Percentiles rank a stretch among this genome's conserved stretches.
Conservation (phyloP, 2,888 invertebrate genomes). For the Stenodera caucasica region DNA sequence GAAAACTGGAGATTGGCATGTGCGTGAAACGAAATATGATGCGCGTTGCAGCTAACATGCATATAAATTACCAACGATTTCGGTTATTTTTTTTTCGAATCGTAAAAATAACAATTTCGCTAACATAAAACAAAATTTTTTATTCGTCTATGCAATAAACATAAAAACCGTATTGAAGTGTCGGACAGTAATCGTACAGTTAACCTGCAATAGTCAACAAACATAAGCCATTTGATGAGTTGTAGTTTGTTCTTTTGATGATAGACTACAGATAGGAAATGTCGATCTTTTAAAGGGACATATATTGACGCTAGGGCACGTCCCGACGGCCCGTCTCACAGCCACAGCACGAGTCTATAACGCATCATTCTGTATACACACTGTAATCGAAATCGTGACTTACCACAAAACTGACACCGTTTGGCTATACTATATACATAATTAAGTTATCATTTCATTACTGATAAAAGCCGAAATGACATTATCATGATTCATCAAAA, state of each 20-base stretch:
- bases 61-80: slow-evolving; percentile 45
- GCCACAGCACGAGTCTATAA: slow-evolving; percentile 32
- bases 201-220: slow-evolving; percentile 42
- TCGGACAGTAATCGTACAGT: slow-evolving; percentile 44
- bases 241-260: background rate
- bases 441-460: slow-evolving; percentile 41
- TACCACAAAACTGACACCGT: slow-evolving; percentile 38
- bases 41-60: slow-evolving; percentile 37
- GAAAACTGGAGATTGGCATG: slow-evolving; percentile 38
- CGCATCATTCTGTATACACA: slow-evolving; percentile 51
- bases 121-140: slow-evolving; percentile 47
- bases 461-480: slow-evolving; percentile 30
- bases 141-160: slow-evolving; percentile 42
- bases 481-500: too few species aligned
- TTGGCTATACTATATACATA: slow-evolving; percentile 35
- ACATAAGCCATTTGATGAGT: slow-evolving; percentile 39
- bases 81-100: slow-evolving; percentile 32
- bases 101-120: slow-evolving; percentile 49
- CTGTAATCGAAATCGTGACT: slow-evolving; percentile 53
- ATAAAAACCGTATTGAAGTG: slow-evolving; percentile 45
- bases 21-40: slow-evolving; percentile 28
- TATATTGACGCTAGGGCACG: slow-evolving; percentile 42
- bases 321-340: slow-evolving; percentile 42
- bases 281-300: slow-evolving; percentile 17
- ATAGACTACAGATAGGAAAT: background rate